Percentiles rank a stretch among this genome's conserved stretches.
These are phyloP conservation scores for Beroe ovata DNA, from an alignment of 37 sponge, comb jelly and placozoan genomes.

Conservation along the genomic window DNA sequence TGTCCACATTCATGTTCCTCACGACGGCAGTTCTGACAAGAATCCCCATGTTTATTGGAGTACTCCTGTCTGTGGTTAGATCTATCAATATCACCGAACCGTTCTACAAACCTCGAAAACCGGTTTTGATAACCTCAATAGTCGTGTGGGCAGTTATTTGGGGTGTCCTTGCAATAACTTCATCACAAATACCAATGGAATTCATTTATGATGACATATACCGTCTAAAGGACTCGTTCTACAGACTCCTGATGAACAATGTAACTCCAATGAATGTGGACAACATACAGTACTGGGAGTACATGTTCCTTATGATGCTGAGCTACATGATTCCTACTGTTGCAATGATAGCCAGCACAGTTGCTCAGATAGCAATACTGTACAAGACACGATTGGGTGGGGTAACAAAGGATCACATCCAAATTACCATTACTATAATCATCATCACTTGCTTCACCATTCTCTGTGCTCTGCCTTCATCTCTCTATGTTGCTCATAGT, in stretches of 20 bases:
- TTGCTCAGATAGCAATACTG: neutral
- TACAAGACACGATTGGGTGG: neutral
- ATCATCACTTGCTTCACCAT: neutral
- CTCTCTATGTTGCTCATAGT: neutral
- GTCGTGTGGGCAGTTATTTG: neutral
- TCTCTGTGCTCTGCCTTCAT: neutral
- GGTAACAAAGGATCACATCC: neutral
- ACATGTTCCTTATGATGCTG: constrained; percentile 22
- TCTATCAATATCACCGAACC: constrained; percentile 21
- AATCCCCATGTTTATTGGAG: constrained; percentile 15
- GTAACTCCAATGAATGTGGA: neutral
- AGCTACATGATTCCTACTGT: constrained; percentile 14
- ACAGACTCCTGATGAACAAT: neutral
- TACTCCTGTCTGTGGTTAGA: constrained; percentile 13
- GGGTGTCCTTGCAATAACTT: neutral
- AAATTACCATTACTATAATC: constrained; percentile 27
- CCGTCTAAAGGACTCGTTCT: constrained; percentile 1
- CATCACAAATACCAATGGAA: neutral
- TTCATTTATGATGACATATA: neutral
- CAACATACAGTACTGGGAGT: neutral
- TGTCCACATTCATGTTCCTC: neutral
- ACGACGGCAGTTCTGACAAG: neutral
- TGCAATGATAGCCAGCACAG: neutral
- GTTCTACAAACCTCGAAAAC: neutral
- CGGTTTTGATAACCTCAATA: neutral